Conservation (phyloP, 2,797 vertebrate genomes). For the Fringilla coelebs region DNA sequence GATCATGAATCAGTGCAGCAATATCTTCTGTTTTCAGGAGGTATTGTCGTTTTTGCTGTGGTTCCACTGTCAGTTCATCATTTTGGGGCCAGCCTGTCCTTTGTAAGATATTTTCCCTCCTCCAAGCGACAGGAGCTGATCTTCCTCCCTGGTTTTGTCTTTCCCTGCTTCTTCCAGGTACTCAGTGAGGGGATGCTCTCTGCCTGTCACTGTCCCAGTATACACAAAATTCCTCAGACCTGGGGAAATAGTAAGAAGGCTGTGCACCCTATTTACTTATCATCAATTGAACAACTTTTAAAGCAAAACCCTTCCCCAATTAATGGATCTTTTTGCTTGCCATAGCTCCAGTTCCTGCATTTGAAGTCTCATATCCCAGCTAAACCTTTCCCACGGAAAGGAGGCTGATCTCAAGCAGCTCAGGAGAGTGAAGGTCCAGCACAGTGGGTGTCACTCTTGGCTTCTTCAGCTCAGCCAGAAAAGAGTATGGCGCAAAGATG, state of each 20-base stretch:
- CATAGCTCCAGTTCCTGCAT: neutral
- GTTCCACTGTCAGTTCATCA: neutral
- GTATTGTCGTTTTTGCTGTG: neutral
- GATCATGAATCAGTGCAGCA: neutral
- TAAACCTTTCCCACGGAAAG: neutral
- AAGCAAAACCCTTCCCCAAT: neutral
- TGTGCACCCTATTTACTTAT: neutral
- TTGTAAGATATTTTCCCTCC: neutral
- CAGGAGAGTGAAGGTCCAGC: neutral
- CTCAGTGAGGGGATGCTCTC: neutral
- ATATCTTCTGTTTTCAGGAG: neutral
- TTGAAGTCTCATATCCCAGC: neutral
- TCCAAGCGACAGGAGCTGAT: neutral
- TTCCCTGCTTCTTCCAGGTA: neutral
- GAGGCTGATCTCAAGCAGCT: neutral
- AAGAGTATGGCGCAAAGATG: neutral
- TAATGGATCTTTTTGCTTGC: neutral
- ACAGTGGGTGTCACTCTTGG: rapidly evolving
- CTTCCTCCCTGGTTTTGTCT: neutral
- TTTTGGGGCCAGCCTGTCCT: neutral
- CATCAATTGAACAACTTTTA: neutral
- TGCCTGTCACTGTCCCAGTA: neutral
- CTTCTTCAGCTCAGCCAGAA: neutral
- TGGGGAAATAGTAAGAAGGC: neutral
- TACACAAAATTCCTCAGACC: neutral